Evolutionary conservation across 2,888 invertebrate species (phyloP), one percentile per base, ranked within the genome.

Genomic region (Coenonympha arcania): DNA sequence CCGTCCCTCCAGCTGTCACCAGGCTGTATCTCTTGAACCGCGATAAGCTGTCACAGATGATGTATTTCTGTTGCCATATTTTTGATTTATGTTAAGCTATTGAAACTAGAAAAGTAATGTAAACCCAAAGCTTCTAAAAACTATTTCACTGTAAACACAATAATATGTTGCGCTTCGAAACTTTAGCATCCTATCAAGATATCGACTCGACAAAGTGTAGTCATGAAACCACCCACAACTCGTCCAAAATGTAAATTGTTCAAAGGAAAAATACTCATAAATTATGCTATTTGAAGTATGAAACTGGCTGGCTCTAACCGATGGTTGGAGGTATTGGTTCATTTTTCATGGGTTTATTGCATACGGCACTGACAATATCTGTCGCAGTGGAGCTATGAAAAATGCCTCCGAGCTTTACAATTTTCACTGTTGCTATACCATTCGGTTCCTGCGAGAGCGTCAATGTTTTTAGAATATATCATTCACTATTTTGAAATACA

Each of bases 321-420:
- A 44, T 24, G 24, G 33, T 15, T 16, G 15, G 44, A 44, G 34
- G 44, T 44, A 44, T 44, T 44, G 45, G 45, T 45, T 37, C 45
- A 45, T 45, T 45, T 45, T 37, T 45, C 45, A 45, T 13, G 19
- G 37, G 36, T 45, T 45, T 45, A 45, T 45, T 45, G 45, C 45
- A 45, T 45, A 37, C 45, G 37, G 45, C 37, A 37, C 36, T 45
- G 45, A 45, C 45, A 45, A 45, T 45, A 45, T 45, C 45, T 45
- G 45, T 45, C 45, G 36, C 28, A 28, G 36, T 37, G 22, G 26
- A 22, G 18, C 36, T 36, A 37, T 45, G 45, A 45, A 45, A 45
- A 37, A 45, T 45, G 45, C 36, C 45, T 37, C 45, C 19, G 13
- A 20, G 44, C 34, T 34, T 44, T 24, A 45, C 45, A 45, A 37